Conservation (phyloP, 2,797 vertebrate species). For the Rhinophrynus dorsalis region DNA sequence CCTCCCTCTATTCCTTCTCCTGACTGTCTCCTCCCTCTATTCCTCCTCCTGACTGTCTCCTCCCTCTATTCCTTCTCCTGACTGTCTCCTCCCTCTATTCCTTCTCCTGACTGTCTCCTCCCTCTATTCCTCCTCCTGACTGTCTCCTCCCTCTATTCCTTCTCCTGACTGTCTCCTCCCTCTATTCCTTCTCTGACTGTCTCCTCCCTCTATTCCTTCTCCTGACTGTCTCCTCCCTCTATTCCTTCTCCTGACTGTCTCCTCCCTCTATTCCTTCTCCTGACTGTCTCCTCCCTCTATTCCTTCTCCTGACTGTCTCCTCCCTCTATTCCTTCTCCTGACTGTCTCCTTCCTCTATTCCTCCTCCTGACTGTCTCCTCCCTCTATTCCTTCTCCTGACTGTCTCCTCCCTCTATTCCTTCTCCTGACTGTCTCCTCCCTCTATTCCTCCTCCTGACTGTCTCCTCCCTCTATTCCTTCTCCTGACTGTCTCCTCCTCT, state of each 20-base stretch:
- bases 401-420: conserved; percentile 7
- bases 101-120: not conserved
- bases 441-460: not conserved
- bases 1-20: not conserved
- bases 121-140: not conserved
- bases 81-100: conserved; percentile 2
- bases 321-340: not conserved
- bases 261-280: not conserved
- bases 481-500: not conserved
- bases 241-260: not conserved
- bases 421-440: not conserved
- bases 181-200: too few species aligned
- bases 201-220: not conserved
- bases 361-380: not conserved
- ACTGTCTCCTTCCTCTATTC: conserved; percentile 2
- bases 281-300: not conserved
- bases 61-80: not conserved
- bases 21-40: not conserved
- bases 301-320: not conserved
- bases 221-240: not conserved
- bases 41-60: not conserved
- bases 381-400: not conserved
- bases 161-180: not conserved
- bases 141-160: conserved; percentile 7
- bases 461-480: not conserved